Conservation (phyloP, 1,140 invertebrate genomes). For the Drosophila mauritiana region DNA sequence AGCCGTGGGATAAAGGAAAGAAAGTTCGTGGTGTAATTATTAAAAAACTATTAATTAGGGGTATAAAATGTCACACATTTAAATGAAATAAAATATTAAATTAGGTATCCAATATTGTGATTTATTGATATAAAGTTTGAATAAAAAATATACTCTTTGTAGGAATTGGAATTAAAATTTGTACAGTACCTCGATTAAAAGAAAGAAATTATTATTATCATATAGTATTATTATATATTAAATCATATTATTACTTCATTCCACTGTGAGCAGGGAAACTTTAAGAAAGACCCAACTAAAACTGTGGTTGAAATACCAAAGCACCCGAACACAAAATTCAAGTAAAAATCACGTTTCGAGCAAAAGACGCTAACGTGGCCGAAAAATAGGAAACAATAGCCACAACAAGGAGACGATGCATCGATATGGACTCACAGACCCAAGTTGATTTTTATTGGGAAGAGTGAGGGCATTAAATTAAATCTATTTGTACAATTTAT, state of each 20-base stretch:
- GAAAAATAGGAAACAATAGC: conserved; percentile 59
- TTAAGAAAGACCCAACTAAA: conserved; percentile 19
- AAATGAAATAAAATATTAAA: neutral
- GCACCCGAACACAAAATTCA: conserved; percentile 59
- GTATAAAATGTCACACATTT: too few species aligned
- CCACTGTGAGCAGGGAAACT: conserved; percentile 1
- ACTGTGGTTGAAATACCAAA: conserved; percentile 40
- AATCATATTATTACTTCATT: too few species aligned
- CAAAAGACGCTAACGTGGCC: conserved; percentile 77
- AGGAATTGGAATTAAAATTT: too few species aligned
- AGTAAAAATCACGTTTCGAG: conserved; percentile 76
- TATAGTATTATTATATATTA: neutral
- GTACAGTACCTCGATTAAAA: too few species aligned
- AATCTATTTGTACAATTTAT: conserved; percentile 78
- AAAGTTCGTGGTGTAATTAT: too few species aligned
- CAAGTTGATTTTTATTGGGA: conserved; percentile 75
- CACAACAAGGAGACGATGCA: conserved; percentile 21
- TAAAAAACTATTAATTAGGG: neutral
- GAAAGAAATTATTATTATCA: too few species aligned
- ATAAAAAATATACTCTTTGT: neutral
- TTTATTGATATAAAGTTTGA: too few species aligned
- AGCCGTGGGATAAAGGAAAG: neutral
- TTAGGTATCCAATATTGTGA: neutral
- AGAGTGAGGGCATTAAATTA: conserved; percentile 67
- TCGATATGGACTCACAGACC: conserved; percentile 45